These are phyloP conservation scores for Pseudolaguvia tuberculata DNA, from an alignment of 2,113 vertebrate genomes.

Conservation along the genomic window DNA sequence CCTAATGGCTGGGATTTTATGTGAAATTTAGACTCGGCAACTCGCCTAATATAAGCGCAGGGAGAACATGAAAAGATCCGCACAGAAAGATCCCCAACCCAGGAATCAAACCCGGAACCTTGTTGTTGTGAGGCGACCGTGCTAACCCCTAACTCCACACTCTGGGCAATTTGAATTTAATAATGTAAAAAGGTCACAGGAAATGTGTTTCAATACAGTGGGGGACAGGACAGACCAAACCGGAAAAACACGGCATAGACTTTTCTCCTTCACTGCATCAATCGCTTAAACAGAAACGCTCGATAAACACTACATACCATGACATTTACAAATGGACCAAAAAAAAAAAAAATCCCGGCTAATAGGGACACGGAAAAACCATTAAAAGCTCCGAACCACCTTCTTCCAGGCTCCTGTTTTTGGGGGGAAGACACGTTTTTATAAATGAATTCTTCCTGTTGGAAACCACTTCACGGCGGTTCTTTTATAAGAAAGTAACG, in stretches of 20 bases:
- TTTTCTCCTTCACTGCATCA: not conserved
- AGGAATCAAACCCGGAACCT: no score
- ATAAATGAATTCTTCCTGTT: conserved; percentile 7
- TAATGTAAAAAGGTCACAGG: no score
- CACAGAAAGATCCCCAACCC: no score
- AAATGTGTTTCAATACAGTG: no score
- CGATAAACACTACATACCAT: conserved; percentile 19
- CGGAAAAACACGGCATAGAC: not conserved
- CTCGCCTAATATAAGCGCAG: no score
- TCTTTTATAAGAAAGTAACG: no score
- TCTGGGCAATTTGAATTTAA: no score
- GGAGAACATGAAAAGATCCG: no score
- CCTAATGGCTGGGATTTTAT: no score
- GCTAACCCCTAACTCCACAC: no score
- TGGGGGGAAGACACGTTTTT: not conserved
- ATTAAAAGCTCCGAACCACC: conserved; percentile 22
- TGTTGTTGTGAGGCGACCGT: no score
- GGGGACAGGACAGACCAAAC: not conserved
- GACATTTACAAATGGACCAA: conserved; percentile 19
- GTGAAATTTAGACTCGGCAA: no score
- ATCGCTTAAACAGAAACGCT: not conserved
- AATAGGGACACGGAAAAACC: conserved; percentile 17
- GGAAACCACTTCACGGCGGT: not conserved
- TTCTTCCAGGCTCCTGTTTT: not conserved
- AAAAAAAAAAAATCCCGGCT: conserved; percentile 4